Evolutionary conservation across 2,797 vertebrate species (phyloP), one percentile per base, ranked within the genome.

Genomic region (Craterocephalus amniculus): DNA sequence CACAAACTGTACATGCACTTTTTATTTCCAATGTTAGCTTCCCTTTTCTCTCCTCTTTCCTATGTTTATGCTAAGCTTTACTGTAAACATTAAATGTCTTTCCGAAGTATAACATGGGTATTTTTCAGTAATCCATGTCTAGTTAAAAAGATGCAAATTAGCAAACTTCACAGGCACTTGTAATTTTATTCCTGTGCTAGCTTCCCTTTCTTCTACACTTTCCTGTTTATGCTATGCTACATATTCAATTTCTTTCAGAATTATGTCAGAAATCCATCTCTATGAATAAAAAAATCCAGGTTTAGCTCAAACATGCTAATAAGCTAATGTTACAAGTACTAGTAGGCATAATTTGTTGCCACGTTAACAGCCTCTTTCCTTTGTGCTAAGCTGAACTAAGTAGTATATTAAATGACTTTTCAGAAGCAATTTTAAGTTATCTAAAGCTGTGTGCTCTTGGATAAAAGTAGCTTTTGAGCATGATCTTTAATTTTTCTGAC

Each of bases 41-140:
- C 40, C 16, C 43, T 65, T 29, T 61, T 10, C 18, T 4, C 18
- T 2, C 8, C 22, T 13, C 11, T 52, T 43, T 72, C 1, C 14
- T 55, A 27, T 58, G 35, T 49, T 64, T 63, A 18, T 55, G 62
- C 45, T 67, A 67, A 57, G 24, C 31, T 57, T 59, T 59, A 36
- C 65, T 63, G 31, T 31, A 18, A 61, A 22, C 7, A 35, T 70
- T 62, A 45, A 10, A 14, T 40, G 16, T 12, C 32, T 18, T 14
- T 6, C 14, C 6, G 31, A 40, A 40, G 40, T 3, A 43, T 7
- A 6, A 12, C 40, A 43, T 6, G 40, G 18, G 16, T 18, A 16
- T 20, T 40, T 40, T 18, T 40, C 6, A 16, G 4, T 36, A 40
- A 18, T 5, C 38, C 6, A 40, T 18, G 2, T 40, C 48, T 10